phyloP scores from a whole-genome alignment of 1,140 invertebrate species.

The Mercenaria mercenaria region DNA sequence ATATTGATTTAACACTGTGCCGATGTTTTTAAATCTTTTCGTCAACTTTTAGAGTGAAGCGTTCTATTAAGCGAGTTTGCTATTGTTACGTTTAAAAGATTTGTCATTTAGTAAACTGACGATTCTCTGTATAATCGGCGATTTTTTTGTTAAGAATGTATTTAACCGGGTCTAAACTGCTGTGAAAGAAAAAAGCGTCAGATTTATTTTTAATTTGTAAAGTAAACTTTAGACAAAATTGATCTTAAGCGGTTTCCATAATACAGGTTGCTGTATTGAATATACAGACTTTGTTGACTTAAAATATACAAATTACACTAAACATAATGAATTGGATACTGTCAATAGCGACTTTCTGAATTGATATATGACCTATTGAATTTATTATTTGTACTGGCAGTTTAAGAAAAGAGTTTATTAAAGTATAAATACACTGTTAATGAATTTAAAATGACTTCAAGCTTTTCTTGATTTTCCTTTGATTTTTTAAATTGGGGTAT shows the following conservation, averaged over 20 bases:
- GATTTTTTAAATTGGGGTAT: too few relatives aligned
- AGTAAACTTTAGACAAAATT: slow-evolving; percentile 46
- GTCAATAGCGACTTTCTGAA: slow-evolving; percentile 7
- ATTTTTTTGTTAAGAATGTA: background rate
- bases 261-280: slow-evolving; percentile 23
- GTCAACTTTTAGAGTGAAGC: background rate
- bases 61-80: background rate
- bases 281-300: slow-evolving; percentile 14
- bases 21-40: background rate
- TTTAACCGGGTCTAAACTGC: slow-evolving; percentile 15
- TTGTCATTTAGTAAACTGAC: slow-evolving; percentile 12
- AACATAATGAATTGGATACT: background rate
- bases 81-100: slow-evolving; percentile 40
- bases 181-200: background rate
- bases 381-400: background rate
- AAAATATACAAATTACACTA: slow-evolving; percentile 40
- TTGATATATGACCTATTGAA: slow-evolving; percentile 6
- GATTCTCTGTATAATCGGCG: slow-evolving; percentile 11
- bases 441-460: too few relatives aligned
- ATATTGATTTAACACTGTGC: slow-evolving; percentile 28
- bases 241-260: slow-evolving; percentile 26
- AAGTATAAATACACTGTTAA: background rate
- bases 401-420: background rate
- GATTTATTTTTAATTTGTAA: slow-evolving; percentile 47
- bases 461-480: too few relatives aligned